Evolutionary conservation across 2,113 vertebrate genomes (phyloP).

Genomic region (Chrysemys picta): DNA sequence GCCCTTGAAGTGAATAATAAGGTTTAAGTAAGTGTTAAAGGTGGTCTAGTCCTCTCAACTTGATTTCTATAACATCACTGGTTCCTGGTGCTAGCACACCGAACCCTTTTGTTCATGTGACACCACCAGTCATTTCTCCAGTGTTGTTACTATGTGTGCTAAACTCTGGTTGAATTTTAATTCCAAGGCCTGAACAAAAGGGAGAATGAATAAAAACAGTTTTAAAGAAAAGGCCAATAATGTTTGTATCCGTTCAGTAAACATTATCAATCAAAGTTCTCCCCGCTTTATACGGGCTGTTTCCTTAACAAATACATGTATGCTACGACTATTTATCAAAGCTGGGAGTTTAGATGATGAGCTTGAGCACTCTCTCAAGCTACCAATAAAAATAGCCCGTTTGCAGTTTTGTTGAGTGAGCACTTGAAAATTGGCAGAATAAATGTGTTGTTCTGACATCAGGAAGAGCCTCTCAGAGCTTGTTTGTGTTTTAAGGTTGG

Average conservation of each 20-base stretch:
- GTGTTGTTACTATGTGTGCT: background rate
- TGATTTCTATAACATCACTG: background rate
- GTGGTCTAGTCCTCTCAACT: background rate
- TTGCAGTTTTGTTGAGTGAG: background rate
- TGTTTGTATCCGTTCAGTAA: slow-evolving; percentile 25
- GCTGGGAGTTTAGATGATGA: background rate
- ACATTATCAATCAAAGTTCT: slow-evolving; percentile 34
- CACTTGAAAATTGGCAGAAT: background rate
- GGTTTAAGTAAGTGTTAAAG: background rate
- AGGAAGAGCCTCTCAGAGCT: background rate
- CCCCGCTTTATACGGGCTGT: background rate
- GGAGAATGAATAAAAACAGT: background rate
- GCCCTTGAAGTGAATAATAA: background rate
- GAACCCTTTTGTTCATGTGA: background rate
- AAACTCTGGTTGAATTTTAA: background rate
- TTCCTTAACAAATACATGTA: slow-evolving; percentile 48
- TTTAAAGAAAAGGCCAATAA: background rate
- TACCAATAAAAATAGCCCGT: background rate
- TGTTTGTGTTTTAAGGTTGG: background rate
- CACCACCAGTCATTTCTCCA: background rate
- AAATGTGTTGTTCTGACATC: background rate
- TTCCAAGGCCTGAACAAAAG: background rate
- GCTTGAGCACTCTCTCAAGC: background rate
- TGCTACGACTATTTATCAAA: slow-evolving; percentile 28
- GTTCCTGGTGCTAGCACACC: background rate